A percentile compares a stretch with the other conserved stretches of the same genome.
Evolutionary conservation across 2,888 invertebrate genomes (phyloP).

Genomic region (Leptinotarsa haldemani): DNA sequence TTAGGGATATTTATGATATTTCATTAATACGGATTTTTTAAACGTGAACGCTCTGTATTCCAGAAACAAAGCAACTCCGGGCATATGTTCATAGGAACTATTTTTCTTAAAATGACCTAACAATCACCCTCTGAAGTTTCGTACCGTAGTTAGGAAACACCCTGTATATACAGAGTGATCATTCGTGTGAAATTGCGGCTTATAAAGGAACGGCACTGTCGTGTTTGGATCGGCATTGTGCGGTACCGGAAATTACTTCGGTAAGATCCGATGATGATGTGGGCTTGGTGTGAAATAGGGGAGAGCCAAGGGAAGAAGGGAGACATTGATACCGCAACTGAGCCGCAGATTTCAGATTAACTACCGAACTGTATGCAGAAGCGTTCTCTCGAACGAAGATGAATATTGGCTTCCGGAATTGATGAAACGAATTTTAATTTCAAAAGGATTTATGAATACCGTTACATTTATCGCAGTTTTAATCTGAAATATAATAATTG

Average conservation of each 20-base stretch:
- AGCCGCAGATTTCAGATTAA: conserved; percentile 38
- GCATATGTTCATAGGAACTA: too few species aligned
- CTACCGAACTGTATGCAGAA: conserved; percentile 23
- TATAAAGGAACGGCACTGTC: conserved; percentile 23
- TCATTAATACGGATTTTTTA: too few species aligned
- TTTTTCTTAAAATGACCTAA: too few species aligned
- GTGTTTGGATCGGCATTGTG: conserved; percentile 26
- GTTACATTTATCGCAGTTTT: too few species aligned
- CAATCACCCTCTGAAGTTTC: too few species aligned
- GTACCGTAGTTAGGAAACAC: too few species aligned
- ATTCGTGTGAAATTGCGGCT: conserved; percentile 27
- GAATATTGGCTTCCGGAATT: neutral
- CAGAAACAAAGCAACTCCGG: too few species aligned
- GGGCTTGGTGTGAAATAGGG: conserved; percentile 17
- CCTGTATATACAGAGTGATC: neutral
- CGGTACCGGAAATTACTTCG: conserved; percentile 26
- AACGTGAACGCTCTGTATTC: too few species aligned
- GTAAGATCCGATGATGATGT: conserved; percentile 29
- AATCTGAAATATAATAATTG: too few species aligned
- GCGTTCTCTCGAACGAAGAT: neutral
- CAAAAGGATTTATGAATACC: too few species aligned
- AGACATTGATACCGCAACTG: conserved; percentile 33
- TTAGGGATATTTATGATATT: too few species aligned
- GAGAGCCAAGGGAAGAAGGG: conserved; percentile 28
- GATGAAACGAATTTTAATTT: neutral